Evolutionary conservation across 2,888 invertebrate species (phyloP).

Genomic region (Unio pictorum): DNA sequence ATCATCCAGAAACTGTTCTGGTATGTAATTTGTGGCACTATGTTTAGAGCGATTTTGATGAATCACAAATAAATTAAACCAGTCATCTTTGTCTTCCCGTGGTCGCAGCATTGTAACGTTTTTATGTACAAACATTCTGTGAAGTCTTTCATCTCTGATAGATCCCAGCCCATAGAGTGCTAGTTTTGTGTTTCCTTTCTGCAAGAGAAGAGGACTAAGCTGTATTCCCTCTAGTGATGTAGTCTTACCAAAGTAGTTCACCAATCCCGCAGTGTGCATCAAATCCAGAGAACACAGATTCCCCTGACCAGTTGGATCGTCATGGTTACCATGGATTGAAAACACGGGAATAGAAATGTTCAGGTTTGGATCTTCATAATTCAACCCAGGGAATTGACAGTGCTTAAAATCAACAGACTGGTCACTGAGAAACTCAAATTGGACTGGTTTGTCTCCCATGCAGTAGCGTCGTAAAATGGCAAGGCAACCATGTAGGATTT

Average conservation of each 20-base stretch:
- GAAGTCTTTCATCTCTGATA: conserved; percentile 91
- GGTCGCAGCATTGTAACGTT: conserved; percentile 78
- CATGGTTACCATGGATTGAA: conserved; percentile 99
- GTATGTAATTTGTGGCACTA: conserved; percentile 84
- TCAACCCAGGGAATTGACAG: conserved; percentile 80
- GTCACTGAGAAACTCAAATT: conserved; percentile 88
- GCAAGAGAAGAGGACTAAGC: conserved; percentile 86
- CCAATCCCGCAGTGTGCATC: conserved; percentile 84
- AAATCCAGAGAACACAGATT: conserved; percentile 87
- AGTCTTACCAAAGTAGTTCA: conserved; percentile 97
- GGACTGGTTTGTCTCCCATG: conserved; percentile 76
- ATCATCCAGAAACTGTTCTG: conserved; percentile 83
- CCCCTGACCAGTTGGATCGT: conserved; percentile 81
- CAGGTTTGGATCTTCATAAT: conserved; percentile 95
- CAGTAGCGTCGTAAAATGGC: conserved; percentile 83
- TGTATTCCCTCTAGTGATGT: conserved; percentile 77
- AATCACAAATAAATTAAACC: conserved; percentile 93
- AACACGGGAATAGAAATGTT: conserved; percentile 91
- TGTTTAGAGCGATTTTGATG: conserved; percentile 85
- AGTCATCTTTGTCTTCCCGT: conserved; percentile 79
- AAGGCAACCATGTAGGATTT: conserved; percentile 76
- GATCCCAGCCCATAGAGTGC: conserved; percentile 96
- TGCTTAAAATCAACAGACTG: conserved; percentile 85
- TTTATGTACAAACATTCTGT: conserved; percentile 71
- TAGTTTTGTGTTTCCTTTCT: conserved; percentile 84